Percentiles rank a stretch among this genome's conserved stretches.
Conservation (phyloP, 2,888 invertebrate species). For the Abrostola triplasia region DNA sequence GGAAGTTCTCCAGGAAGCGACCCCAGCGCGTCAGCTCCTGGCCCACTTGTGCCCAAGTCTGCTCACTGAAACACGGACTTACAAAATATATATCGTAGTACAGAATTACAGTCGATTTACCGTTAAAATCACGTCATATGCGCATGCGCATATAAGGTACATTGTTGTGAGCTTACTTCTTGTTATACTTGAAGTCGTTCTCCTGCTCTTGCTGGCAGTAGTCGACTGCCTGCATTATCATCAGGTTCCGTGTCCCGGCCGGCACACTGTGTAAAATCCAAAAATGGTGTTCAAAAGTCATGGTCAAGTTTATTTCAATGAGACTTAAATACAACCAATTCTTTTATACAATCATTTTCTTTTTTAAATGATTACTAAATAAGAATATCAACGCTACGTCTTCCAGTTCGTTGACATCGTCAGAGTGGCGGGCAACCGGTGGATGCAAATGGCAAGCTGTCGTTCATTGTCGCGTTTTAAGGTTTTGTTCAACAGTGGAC, state of each 20-base stretch:
- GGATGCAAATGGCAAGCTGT: too few relatives aligned
- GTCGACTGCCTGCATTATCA: conserved; percentile 83
- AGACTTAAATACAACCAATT: too few relatives aligned
- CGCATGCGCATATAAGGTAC: not conserved
- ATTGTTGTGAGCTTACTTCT: conserved; percentile 66
- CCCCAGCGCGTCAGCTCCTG: conserved; percentile 82
- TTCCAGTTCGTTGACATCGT: too few relatives aligned
- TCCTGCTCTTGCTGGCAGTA: conserved; percentile 85
- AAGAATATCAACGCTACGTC: too few relatives aligned
- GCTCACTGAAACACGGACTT: conserved; percentile 60
- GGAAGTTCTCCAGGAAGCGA: conserved; percentile 82
- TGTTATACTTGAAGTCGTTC: conserved; percentile 77
- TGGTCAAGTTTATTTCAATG: too few relatives aligned
- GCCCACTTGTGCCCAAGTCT: conserved; percentile 76
- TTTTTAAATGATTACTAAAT: too few relatives aligned
- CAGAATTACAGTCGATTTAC: not conserved
- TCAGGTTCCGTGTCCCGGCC: conserved; percentile 76
- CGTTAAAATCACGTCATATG: not conserved
- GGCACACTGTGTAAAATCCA: conserved; percentile 69
- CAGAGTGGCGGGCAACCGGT: too few relatives aligned
- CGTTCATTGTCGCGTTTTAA: too few relatives aligned
- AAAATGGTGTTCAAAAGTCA: too few relatives aligned
- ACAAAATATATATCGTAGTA: not conserved
- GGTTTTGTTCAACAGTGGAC: too few relatives aligned
- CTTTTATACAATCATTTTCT: too few relatives aligned